Conservation (phyloP, 2,888 invertebrate species). For the Epsilonema sp. region DNA sequence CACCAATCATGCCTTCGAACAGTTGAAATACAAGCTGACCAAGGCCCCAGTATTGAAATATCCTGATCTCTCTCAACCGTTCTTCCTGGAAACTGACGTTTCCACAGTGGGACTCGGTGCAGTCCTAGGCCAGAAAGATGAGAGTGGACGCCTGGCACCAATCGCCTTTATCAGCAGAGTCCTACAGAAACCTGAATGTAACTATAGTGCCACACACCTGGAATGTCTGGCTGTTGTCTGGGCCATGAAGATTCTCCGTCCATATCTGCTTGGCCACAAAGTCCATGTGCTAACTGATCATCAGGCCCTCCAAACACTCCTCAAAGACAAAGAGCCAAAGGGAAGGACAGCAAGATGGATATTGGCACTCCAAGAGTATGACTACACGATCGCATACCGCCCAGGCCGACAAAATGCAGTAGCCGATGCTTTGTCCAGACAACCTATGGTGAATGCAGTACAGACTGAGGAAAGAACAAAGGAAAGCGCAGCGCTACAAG, state of each 20-base stretch:
- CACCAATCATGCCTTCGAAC: conserved; percentile 9
- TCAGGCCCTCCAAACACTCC: not conserved
- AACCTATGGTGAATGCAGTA: not conserved
- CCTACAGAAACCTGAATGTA: conserved; percentile 12
- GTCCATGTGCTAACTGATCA: not conserved
- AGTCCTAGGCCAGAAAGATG: conserved; percentile 13
- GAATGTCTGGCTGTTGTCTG: conserved; percentile 10
- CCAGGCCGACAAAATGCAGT: conserved; percentile 18
- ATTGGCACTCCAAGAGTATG: not conserved
- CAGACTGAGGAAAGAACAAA: not conserved
- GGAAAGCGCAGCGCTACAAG: too few species aligned
- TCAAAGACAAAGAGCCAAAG: not conserved
- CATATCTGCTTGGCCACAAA: not conserved
- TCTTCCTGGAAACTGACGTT: conserved; percentile 15
- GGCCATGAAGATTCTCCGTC: not conserved
- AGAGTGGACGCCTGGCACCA: conserved; percentile 9
- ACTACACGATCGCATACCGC: not conserved
- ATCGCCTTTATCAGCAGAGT: conserved; percentile 16
- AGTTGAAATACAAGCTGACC: conserved; percentile 7
- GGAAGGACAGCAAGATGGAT: not conserved
- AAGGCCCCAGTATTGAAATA: conserved; percentile 11
- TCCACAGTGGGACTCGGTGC: conserved; percentile 16
- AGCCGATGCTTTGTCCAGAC: conserved; percentile 28
- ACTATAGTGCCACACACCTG: conserved; percentile 14
- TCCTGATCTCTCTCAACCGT: conserved; percentile 11